These are phyloP conservation scores for Polietes domitor DNA, from an alignment of 2,888 invertebrate species.

Conservation along the genomic window DNA sequence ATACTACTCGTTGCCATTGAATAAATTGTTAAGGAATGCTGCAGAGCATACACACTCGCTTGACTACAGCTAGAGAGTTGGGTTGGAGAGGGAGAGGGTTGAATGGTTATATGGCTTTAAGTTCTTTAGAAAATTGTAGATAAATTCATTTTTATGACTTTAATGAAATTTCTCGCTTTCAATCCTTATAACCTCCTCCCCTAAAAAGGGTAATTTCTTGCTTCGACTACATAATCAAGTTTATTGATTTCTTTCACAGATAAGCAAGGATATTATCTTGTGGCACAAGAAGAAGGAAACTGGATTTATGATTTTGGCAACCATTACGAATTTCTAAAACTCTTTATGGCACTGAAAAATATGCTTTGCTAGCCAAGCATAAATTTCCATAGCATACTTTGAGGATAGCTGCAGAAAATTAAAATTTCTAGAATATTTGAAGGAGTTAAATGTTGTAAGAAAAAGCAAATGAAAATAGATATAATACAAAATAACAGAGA, in stretches of 20 bases:
- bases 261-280: background rate
- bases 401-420: no score
- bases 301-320: no score
- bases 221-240: slow-evolving; percentile 7
- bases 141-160: slow-evolving; percentile 24
- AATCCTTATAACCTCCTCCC: background rate
- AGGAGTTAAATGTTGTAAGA: no score
- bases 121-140: slow-evolving; percentile 3
- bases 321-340: no score
- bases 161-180: slow-evolving; percentile 1
- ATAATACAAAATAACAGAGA: no score
- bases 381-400: no score
- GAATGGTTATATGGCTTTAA: background rate
- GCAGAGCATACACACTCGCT: no score
- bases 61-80: no score
- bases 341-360: no score
- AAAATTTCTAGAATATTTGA: no score
- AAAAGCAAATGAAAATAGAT: no score
- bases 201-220: slow-evolving; percentile 14
- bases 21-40: slow-evolving; percentile 57
- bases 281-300: background rate
- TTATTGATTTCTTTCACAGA: slow-evolving; percentile 17
- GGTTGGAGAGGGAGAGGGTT: background rate
- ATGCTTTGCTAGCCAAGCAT: no score
- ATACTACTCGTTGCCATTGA: slow-evolving; percentile 48